Evolutionary conservation across 2,113 vertebrate genomes (phyloP), one percentile per base, ranked within the genome.

Genomic region (Galeopterus variegatus): DNA sequence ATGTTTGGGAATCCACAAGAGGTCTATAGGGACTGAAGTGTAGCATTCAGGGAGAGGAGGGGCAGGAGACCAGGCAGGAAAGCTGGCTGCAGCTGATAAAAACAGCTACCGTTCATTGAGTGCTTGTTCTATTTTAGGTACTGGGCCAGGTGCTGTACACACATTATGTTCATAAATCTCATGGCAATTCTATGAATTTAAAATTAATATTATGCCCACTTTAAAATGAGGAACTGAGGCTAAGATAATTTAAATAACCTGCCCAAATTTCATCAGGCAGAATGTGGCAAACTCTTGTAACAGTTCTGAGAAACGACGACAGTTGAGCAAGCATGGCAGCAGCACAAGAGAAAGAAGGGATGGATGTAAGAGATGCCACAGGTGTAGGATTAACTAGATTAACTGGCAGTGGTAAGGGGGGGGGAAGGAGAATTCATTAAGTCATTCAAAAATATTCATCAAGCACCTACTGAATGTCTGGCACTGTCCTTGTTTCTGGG

Each of bases 221-320:
- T 96, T n/a, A 72, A 79, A 70, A 80, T 28, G 28, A 69, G 36
- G 31, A 85, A 84, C 45, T 75, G 13, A 79, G 41, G 31, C 48
- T 79, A 84, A 62, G 28, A 11, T 41, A 4, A 86, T 58, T 70
- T 84, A 54, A 92, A 79, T 94, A 93, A 93, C 52, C 92, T 60
- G 4, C 10, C 36, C 76, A 84, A 33, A 87, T 84, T 76, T 83
- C 77, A 65, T 81, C 65, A 84, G 33, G 54, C 77, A 93, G 60
- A 50, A 81, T 45, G 33, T 76, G 58, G 33, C 67, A 77, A 86
- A 26, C n/a, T 80, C n/a, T 80, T 81, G 70, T 21, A 45, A 67
- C 8, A 58, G 23, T 91, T 79, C 28, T 88, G 80, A 92, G 72
- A 82, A 95, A 79, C 9, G 41, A 14, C 52, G 86, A 76, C 52